phyloP scores from a whole-genome alignment of 2,888 invertebrate genomes.

The Cheiracanthium punctorium region DNA sequence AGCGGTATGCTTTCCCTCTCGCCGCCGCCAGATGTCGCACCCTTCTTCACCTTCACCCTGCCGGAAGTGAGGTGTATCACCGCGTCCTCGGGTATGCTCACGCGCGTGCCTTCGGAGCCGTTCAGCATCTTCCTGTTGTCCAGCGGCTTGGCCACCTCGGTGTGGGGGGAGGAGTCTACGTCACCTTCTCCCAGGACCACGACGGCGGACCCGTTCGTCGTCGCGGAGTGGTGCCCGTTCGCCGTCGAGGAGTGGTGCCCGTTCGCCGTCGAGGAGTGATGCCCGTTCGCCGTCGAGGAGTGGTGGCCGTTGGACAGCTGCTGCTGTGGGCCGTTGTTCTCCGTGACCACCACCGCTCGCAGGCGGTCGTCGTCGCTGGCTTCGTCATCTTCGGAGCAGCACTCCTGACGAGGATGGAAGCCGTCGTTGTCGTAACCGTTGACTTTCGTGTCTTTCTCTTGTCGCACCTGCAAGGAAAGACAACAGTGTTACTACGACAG shows the following conservation, averaged over 20 bases:
- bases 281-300: constrained; percentile 32
- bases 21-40: constrained; percentile 19
- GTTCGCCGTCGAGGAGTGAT: constrained; percentile 8
- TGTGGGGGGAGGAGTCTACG: not conserved
- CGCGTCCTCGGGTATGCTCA: constrained; percentile 56
- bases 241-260: not conserved
- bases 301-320: constrained; percentile 50
- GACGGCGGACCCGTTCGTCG: constrained; percentile 39
- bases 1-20: constrained; percentile 42
- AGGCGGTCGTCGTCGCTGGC: constrained; percentile 38
- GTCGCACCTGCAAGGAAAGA: constrained; percentile 44
- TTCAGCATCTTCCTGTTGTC: constrained; percentile 56
- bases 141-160: constrained; percentile 12
- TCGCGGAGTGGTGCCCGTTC: constrained; percentile 34
- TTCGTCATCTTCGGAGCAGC: constrained; percentile 39
- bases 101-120: constrained; percentile 28
- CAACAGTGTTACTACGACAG: too few species aligned
- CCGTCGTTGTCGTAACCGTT: constrained; percentile 64
- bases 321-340: too few species aligned
- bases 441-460: constrained; percentile 46
- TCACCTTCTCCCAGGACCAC: constrained; percentile 19
- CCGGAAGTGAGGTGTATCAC: constrained; percentile 52
- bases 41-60: constrained; percentile 35
- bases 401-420: constrained; percentile 29
- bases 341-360: constrained; percentile 45